phyloP scores from a whole-genome alignment of 2,888 invertebrate genomes.

The Philereme vetulata region DNA sequence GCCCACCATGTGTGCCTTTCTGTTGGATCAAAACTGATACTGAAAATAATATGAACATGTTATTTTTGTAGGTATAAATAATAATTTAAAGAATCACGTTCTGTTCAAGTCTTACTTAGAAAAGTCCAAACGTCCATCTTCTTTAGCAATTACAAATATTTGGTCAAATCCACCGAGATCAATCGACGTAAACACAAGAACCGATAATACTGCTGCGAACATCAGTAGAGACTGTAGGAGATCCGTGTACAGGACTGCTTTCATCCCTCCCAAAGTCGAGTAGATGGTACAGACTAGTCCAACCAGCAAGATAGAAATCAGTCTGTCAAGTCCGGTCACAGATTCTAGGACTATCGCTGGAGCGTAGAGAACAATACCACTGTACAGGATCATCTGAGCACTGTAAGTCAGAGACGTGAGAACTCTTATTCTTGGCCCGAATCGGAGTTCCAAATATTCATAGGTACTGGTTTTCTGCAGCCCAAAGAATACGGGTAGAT shows the following conservation, averaged over 20 bases:
- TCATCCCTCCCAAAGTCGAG: conserved; percentile 94
- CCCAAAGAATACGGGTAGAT: conserved; percentile 93
- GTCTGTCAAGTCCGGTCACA: conserved; percentile 89
- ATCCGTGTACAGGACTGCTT: conserved; percentile 94
- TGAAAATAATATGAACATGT: conserved; percentile 51
- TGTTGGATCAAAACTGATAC: conserved; percentile 91
- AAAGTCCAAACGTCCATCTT: conserved; percentile 88
- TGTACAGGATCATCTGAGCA: conserved; percentile 94
- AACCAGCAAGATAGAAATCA: conserved; percentile 88
- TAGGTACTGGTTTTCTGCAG: conserved; percentile 93
- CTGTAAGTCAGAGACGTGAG: conserved; percentile 94
- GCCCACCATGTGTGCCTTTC: conserved; percentile 93
- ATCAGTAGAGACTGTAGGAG: conserved; percentile 93
- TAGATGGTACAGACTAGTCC: conserved; percentile 93
- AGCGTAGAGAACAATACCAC: conserved; percentile 96
- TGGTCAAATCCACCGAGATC: conserved; percentile 87
- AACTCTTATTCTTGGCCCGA: conserved; percentile 89
- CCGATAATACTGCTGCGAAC: conserved; percentile 91
- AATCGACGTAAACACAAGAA: conserved; percentile 88
- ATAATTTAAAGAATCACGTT: not conserved
- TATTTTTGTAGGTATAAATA: not conserved
- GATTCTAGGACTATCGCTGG: conserved; percentile 95
- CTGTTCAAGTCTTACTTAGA: conserved; percentile 78
- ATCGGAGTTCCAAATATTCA: conserved; percentile 95
- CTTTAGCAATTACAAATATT: conserved; percentile 88